Evolutionary conservation across 2,888 invertebrate genomes (phyloP), one percentile per base, ranked within the genome.

Genomic region (Xylota segnis): DNA sequence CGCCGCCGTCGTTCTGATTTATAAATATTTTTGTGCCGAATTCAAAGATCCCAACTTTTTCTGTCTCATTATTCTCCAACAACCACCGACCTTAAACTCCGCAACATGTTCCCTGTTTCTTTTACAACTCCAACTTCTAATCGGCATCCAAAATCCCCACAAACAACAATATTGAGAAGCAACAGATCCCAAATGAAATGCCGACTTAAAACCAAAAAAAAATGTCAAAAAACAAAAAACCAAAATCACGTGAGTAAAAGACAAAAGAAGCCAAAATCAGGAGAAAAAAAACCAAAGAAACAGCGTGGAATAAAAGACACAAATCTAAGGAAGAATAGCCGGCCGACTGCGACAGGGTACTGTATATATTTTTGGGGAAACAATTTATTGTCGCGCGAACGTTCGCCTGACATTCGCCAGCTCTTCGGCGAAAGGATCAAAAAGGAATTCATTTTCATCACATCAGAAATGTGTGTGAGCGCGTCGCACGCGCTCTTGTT

Each of bases 371-470:
- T n/a, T 86, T 61, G 40, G 56, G 54, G 47, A 72, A 81, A 82
- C 76, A 82, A 77, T 82, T 82, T 63, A 58, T 43, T 68, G 82
- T 77, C 82, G 76, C 82, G 72, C 72, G 47, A 81, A 72, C 43
- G 61, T 68, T 72, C 14, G 66, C 52, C 71, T 68, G 66, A 76
- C 66, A 63, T 76, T 63, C 37, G 66, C 74, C 65, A 29, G 47
- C 56, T 54, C 32, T 6, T 47, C 14, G 61, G 61, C 27, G 37
- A 6, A 71, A 76, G 76, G 59, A 86, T 72, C 56, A 72, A 72
- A 61, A 66, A 82, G 82, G 86, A 86, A 86, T 86, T 86, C 82
- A 72, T 77, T 86, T 86, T 86, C 76, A 82, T 82, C 86, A 86
- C 86, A 86, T 86, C 81, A 76, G 47, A 71, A 76, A 61, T 72